Percentiles rank a stretch among this genome's conserved stretches.
Conservation (phyloP, 2,797 vertebrate species). For the Myotis myotis region DNA sequence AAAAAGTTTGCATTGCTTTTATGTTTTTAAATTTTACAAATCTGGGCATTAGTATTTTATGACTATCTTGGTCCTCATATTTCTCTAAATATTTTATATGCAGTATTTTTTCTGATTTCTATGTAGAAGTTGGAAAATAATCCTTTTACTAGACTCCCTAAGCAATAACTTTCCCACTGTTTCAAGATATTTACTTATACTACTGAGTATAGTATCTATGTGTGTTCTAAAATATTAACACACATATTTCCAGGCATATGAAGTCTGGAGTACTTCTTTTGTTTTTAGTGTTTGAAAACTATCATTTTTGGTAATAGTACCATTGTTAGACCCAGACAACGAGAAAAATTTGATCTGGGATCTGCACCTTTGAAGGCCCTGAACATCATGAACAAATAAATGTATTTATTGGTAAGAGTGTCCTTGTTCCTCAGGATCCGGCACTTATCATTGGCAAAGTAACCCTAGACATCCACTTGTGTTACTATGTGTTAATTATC, state of each 20-base stretch:
- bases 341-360: neutral
- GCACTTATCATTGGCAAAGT: neutral
- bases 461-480: neutral
- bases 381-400: neutral
- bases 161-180: neutral
- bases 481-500: neutral
- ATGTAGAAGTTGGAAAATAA: neutral
- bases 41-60: neutral
- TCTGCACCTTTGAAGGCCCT: neutral
- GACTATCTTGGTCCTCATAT: neutral
- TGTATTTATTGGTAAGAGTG: neutral
- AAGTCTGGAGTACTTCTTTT: neutral
- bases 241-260: neutral
- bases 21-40: neutral
- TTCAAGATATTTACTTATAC: neutral
- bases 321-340: neutral
- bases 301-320: neutral
- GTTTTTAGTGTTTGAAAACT: neutral
- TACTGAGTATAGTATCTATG: neutral
- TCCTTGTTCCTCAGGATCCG: neutral
- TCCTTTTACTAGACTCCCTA: neutral
- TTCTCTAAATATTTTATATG: constrained; percentile 18
- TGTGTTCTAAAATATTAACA: neutral
- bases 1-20: neutral
- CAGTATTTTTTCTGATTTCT: neutral